phyloP scores from a whole-genome alignment of 2,888 invertebrate species.

The Apotomis capreana region DNA sequence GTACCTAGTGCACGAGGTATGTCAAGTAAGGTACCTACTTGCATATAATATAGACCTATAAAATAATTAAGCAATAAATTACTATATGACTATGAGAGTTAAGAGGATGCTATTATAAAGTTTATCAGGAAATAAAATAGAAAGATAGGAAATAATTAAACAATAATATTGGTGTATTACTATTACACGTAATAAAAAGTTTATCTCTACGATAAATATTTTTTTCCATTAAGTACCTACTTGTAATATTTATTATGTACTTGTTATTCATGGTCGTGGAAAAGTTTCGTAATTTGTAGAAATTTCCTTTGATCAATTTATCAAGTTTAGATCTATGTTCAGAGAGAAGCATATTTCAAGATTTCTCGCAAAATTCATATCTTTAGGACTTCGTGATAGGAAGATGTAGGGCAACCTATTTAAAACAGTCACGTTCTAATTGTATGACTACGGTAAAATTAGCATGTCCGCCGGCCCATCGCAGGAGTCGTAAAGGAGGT shows the following conservation, averaged over 20 bases:
- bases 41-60: background rate
- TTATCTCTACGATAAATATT: conserved; percentile 1
- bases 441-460: conserved; percentile 1
- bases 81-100: background rate
- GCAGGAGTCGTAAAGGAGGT: conserved; percentile 13
- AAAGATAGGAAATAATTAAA: conserved; percentile 29
- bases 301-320: background rate
- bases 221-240: conserved; percentile 8
- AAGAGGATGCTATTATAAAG: conserved; percentile 8
- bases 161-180: conserved; percentile 22
- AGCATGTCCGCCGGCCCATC: conserved; percentile 1
- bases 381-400: background rate
- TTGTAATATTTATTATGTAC: conserved; percentile 1
- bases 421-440: background rate
- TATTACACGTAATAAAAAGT: conserved; percentile 14
- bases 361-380: background rate
- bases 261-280: background rate
- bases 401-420: background rate
- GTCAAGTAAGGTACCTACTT: no score
- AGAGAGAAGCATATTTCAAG: background rate
- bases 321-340: background rate
- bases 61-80: conserved; percentile 4
- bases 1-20: no score
- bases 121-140: conserved; percentile 23
- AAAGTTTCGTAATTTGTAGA: background rate